These are phyloP conservation scores for Passer domesticus DNA, from an alignment of 2,113 vertebrate species.

Conservation along the genomic window DNA sequence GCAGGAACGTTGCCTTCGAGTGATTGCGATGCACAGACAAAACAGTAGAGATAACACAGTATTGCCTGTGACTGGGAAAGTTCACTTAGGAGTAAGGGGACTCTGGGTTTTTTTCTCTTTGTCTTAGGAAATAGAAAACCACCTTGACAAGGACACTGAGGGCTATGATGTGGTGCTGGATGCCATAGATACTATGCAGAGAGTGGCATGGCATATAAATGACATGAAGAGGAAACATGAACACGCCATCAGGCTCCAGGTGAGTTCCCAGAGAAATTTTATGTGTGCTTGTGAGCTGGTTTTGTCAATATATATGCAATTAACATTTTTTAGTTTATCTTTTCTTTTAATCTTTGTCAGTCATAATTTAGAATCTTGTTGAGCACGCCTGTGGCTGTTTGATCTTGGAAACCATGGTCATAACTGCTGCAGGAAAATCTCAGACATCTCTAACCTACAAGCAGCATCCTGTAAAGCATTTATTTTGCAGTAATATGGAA, in stretches of 20 bases:
- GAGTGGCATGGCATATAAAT: slow-evolving; percentile 98
- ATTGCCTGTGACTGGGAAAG: background rate
- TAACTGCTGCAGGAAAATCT: slow-evolving; percentile 45
- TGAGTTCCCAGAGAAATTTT: slow-evolving; percentile 42
- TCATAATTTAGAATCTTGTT: background rate
- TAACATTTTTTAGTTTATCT: slow-evolving; percentile 25
- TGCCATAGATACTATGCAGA: slow-evolving; percentile 98
- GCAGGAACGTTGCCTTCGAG: background rate
- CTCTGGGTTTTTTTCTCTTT: background rate
- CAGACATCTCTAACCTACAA: slow-evolving; percentile 18
- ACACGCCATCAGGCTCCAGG: slow-evolving; percentile 91
- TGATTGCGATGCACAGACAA: background rate
- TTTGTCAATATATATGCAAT: background rate
- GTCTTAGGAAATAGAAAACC: slow-evolving; percentile 93
- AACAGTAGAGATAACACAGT: background rate
- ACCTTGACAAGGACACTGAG: slow-evolving; percentile 94
- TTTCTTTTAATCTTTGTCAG: slow-evolving; percentile 27
- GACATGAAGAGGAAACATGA: slow-evolving; percentile 99
- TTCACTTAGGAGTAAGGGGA: background rate
- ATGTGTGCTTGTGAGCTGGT: background rate
- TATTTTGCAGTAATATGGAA: slow-evolving; percentile 39
- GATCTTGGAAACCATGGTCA: background rate
- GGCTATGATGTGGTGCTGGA: slow-evolving; percentile 94
- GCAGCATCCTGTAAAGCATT: slow-evolving; percentile 52
- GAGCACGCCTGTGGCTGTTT: slow-evolving; percentile 6